Percentiles rank a stretch among this genome's conserved stretches.
Conservation (phyloP, 2,888 invertebrate genomes). For the Salpingus planirostris region DNA sequence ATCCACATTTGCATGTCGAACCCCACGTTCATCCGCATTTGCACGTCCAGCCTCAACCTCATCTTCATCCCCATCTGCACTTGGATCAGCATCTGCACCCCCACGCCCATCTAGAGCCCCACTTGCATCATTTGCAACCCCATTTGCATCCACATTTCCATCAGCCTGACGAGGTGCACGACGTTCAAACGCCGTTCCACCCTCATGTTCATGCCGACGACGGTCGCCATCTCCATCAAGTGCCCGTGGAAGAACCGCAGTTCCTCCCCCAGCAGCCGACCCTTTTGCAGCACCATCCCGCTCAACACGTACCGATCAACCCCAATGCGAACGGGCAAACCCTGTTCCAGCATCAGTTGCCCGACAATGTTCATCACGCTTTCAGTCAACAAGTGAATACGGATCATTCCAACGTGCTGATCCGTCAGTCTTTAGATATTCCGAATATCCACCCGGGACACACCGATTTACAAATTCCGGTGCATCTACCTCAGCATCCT, state of each 20-base stretch:
- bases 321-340: too few relatives aligned
- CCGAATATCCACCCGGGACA: constrained; percentile 35
- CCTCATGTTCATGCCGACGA: constrained; percentile 6
- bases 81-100: constrained; percentile 5
- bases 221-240: constrained; percentile 7
- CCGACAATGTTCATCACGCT: constrained; percentile 14
- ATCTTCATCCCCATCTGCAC: constrained; percentile 20
- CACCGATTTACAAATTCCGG: constrained; percentile 33
- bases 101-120: constrained; percentile 6
- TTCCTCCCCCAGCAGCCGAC: constrained; percentile 3
- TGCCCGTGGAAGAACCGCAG: constrained; percentile 4
- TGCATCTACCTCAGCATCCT: constrained; percentile 32
- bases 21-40: constrained; percentile 8
- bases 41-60: constrained; percentile 14
- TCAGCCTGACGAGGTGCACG: constrained; percentile 13
- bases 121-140: constrained; percentile 8
- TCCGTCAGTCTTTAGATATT: constrained; percentile 9
- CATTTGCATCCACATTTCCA: constrained; percentile 5
- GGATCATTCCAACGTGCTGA: constrained; percentile 14
- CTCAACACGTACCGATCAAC: constrained; percentile 2
- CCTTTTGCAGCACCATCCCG: constrained; percentile 2
- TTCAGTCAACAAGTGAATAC: constrained; percentile 11
- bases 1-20: constrained; percentile 7
- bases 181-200: constrained; percentile 16
- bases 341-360: constrained; percentile 18